phyloP scores from a whole-genome alignment of 1,140 invertebrate species.

The Conopomorpha cramerella region DNA sequence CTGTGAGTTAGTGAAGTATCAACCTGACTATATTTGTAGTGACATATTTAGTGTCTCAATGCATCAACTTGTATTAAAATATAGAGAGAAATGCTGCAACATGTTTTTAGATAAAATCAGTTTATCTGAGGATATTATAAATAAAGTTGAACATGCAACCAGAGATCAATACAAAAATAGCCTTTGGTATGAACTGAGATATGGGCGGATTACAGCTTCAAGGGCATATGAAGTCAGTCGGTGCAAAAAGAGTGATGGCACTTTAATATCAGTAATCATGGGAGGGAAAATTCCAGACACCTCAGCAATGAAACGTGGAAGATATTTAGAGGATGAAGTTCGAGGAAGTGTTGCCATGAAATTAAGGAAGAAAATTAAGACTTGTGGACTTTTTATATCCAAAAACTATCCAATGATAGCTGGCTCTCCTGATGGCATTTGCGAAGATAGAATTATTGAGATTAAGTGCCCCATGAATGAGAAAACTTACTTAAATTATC shows the following conservation, averaged over 20 bases:
- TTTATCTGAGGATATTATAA: neutral
- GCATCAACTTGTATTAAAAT: too few relatives aligned
- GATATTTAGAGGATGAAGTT: neutral
- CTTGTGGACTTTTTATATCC: constrained; percentile 12
- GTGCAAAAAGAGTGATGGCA: constrained; percentile 6
- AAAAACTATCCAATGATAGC: too few relatives aligned
- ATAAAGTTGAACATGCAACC: too few relatives aligned
- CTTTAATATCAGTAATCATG: constrained; percentile 5
- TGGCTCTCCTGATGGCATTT: too few relatives aligned
- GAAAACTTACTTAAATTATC: constrained; percentile 14
- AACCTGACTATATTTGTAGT: too few relatives aligned
- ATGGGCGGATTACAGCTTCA: too few relatives aligned
- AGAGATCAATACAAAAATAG: too few relatives aligned
- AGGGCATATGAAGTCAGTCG: constrained; percentile 6
- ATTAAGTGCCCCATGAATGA: constrained; percentile 10
- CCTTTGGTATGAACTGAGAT: constrained; percentile 13
- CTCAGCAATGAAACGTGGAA: too few relatives aligned
- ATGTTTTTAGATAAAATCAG: neutral
- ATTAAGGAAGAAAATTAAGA: too few relatives aligned
- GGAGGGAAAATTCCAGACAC: constrained; percentile 2
- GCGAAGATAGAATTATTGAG: too few relatives aligned
- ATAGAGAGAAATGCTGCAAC: too few relatives aligned
- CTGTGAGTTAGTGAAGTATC: constrained; percentile 1
- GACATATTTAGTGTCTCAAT: constrained; percentile 1
- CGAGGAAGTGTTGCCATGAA: too few relatives aligned